phyloP scores from a whole-genome alignment of 2,888 invertebrate species.

The Sicus ferrugineus region DNA sequence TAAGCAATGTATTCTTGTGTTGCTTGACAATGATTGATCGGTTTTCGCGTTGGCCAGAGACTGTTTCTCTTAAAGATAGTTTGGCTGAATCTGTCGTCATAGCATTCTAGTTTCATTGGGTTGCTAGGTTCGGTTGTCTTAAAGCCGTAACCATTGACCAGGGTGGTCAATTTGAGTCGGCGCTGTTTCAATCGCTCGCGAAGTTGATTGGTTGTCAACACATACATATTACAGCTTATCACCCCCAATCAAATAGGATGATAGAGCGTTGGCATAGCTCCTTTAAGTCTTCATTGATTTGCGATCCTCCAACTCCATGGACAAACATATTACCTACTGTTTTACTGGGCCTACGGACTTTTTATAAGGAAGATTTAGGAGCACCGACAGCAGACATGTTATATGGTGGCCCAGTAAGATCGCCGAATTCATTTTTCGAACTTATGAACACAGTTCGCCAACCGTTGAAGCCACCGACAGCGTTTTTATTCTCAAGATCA shows the following conservation, averaged over 20 bases:
- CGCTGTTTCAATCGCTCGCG: conserved; percentile 30
- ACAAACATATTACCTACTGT: not conserved
- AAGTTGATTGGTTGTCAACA: conserved; percentile 32
- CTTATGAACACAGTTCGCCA: conserved; percentile 29
- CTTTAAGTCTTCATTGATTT: conserved; percentile 57
- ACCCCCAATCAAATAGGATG: conserved; percentile 33
- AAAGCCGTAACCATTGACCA: conserved; percentile 37
- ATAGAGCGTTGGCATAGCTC: conserved; percentile 59
- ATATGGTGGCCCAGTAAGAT: conserved; percentile 48
- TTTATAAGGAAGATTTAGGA: conserved; percentile 50
- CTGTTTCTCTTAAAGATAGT: conserved; percentile 32
- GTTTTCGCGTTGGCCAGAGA: conserved; percentile 28
- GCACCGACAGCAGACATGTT: conserved; percentile 52
- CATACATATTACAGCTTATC: conserved; percentile 33
- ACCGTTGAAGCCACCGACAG: conserved; percentile 36
- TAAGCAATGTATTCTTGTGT: not conserved
- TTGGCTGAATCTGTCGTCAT: conserved; percentile 22
- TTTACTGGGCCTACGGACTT: not conserved
- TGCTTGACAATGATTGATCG: conserved; percentile 34
- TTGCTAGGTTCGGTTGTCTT: conserved; percentile 36
- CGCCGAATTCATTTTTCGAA: conserved; percentile 46
- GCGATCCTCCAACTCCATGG: conserved; percentile 41
- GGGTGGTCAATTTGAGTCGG: conserved; percentile 37
- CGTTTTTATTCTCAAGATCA: conserved; percentile 2
- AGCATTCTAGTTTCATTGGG: too few relatives aligned